These are phyloP conservation scores for Dromas ardeola DNA, from an alignment of 2,113 vertebrate species.

Conservation along the genomic window DNA sequence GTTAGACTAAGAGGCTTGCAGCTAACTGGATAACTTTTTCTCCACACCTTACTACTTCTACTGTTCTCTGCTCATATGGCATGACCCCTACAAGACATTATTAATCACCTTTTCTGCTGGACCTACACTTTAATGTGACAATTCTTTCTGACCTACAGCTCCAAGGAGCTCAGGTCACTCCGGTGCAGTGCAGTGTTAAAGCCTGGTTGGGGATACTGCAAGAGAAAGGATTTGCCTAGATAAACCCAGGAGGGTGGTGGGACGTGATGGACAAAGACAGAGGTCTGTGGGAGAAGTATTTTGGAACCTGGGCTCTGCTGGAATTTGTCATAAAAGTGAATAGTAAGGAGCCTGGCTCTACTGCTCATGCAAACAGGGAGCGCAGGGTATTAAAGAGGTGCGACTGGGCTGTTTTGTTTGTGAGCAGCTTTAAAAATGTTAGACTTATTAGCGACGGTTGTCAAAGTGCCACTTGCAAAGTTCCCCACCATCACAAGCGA, in stretches of 20 bases:
- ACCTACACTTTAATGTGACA: neutral
- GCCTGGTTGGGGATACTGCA: neutral
- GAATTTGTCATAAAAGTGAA: neutral
- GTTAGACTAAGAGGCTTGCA: neutral
- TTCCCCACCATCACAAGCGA: neutral
- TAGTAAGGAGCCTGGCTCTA: neutral
- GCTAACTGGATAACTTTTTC: neutral
- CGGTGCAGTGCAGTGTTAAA: neutral
- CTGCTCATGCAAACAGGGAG: neutral
- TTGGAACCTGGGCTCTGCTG: neutral
- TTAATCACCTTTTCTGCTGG: neutral
- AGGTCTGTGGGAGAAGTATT: neutral
- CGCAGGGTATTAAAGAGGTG: neutral
- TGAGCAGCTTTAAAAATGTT: slow-evolving; percentile 47
- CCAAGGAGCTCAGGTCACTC: neutral
- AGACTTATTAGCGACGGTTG: slow-evolving; percentile 56
- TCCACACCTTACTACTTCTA: neutral
- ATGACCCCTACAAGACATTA: neutral
- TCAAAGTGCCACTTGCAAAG: slow-evolving; percentile 65
- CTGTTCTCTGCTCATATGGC: neutral
- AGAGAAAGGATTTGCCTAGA: neutral
- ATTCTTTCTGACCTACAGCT: neutral
- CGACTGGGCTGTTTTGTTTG: slow-evolving; percentile 29
- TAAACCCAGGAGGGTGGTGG: neutral
- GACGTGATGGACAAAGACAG: neutral